Base-by-base conservation (phyloP, 2,888 invertebrate species). In the Torymus aiolomorphi region DNA sequence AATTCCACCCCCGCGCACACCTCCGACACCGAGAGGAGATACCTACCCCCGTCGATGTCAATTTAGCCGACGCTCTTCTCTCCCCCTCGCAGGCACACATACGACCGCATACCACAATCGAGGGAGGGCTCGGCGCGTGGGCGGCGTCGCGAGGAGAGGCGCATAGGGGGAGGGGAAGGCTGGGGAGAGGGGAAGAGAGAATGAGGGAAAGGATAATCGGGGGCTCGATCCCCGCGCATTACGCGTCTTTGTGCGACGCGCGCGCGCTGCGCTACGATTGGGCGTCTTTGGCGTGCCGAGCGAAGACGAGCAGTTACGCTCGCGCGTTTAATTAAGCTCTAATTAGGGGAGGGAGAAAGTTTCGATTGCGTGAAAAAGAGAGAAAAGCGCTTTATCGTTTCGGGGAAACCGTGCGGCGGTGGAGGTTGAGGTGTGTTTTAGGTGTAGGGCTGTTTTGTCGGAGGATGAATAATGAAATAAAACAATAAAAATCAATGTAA, bases 151-250 rank as follows among this genome's bases (percentile, higher is more conserved):
- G 14, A 18, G 16, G 66, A n/a, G 52, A 16, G 31, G 14, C 5
- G n/a, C 2, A 5, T 5, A 31, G 3, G 59, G 18, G 67, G 24
- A 20, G 20, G 10, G 18, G 0, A 11, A 42, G n/a, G n/a, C n/a
- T n/a, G n/a, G n/a, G n/a, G n/a, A n/a, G n/a, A n/a, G n/a, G 0
- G 16, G 54, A 49, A 52, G 51, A 67, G 67, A 31, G 51, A 20
- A 61, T 69, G 59, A 65, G 65, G 3, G 31, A 31, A 5, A 5
- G 5, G 71, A 59, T 71, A 66, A 77, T 71, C 63, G 71, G 70
- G 70, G 57, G 65, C 51, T 59, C 72, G 78, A 72, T 74, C 18
- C 42, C 5, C 54, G 54, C 70, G 71, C 65, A 77, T 71, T 71
- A 72, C 66, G 65, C 59, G 57, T 66, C 52, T 71, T 61, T 56